Percentiles rank a stretch among this genome's conserved stretches.
phyloP scores from a whole-genome alignment of 1,140 invertebrate genomes.

The Drosophila simulans region DNA sequence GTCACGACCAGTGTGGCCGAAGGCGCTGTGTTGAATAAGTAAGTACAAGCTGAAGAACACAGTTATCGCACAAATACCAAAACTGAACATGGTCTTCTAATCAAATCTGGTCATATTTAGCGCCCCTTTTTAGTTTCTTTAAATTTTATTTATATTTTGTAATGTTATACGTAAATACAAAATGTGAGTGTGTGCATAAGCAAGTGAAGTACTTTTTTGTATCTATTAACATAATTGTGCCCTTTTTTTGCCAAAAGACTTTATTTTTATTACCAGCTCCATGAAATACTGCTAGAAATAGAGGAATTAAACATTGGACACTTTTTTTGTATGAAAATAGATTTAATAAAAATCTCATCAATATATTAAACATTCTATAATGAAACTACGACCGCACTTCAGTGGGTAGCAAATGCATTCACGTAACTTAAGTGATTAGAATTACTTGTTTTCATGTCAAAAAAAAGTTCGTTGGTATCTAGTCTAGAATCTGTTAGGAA shows the following conservation, averaged over 20 bases:
- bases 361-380: background rate
- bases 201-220: no score
- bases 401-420: conserved; percentile 2
- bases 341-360: conserved; percentile 1
- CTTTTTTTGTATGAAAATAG: background rate
- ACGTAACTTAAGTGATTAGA: background rate
- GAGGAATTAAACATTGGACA: no score
- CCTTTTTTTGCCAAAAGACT: no score
- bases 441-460: background rate
- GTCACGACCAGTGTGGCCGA: background rate
- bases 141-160: no score
- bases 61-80: background rate
- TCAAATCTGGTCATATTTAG: no score
- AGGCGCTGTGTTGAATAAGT: background rate
- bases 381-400: background rate
- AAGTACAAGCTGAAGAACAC: background rate
- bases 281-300: no score
- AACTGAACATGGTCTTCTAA: background rate
- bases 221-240: no score
- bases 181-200: no score
- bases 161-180: no score
- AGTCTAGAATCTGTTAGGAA: conserved; percentile 7
- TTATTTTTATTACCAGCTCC: no score
- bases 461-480: background rate
- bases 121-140: no score